phyloP scores from a whole-genome alignment of 2,797 vertebrate genomes.

The Poecilia velifera region DNA sequence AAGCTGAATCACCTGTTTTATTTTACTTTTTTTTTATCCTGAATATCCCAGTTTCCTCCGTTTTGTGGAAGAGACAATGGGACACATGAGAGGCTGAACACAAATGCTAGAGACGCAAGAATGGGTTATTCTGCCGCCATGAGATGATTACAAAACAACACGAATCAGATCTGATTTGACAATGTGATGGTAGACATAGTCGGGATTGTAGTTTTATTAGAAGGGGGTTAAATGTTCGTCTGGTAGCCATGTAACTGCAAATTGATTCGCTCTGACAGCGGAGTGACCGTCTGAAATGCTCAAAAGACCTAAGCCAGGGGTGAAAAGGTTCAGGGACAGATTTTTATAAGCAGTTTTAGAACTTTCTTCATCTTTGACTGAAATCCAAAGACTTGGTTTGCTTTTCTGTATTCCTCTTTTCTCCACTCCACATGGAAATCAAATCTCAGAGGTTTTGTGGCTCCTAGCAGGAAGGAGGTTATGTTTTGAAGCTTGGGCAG shows the following conservation, averaged over 20 bases:
- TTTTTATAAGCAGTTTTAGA: neutral
- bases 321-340: neutral
- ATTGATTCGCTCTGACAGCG: neutral
- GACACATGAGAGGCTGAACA: neutral
- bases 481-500: neutral
- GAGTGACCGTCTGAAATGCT: neutral
- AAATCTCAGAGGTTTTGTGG: neutral
- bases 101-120: neutral
- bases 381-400: neutral
- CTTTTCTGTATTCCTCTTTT: neutral
- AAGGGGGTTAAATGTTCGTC: neutral
- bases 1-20: constrained; percentile 22
- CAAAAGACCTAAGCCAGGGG: neutral
- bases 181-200: neutral
- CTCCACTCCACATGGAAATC: neutral
- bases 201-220: neutral
- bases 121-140: neutral
- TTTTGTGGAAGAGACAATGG: neutral
- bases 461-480: neutral
- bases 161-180: neutral
- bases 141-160: neutral
- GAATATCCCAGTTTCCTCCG: constrained; percentile 25
- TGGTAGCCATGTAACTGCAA: neutral
- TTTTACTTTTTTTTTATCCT: constrained; percentile 40
- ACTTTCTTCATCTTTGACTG: neutral